These are phyloP conservation scores for Aporophyla lueneburgensis DNA, from an alignment of 2,888 invertebrate species.

Conservation along the genomic window DNA sequence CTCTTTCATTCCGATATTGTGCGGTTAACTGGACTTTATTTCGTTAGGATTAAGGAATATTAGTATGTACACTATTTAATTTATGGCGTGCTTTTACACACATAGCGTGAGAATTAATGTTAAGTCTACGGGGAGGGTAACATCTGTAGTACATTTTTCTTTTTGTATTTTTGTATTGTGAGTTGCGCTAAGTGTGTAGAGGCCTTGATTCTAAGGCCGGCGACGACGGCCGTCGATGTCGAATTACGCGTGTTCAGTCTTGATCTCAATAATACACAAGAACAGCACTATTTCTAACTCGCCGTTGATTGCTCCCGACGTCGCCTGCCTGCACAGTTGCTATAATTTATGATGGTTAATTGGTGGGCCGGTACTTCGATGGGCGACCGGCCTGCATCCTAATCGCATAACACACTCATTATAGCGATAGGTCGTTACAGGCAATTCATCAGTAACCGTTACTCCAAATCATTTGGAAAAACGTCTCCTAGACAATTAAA, in stretches of 20 bases:
- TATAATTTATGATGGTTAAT: conserved; percentile 19
- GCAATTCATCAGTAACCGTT: background rate
- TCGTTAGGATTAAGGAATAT: conserved; percentile 60
- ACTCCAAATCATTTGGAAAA: background rate
- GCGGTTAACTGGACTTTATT: conserved; percentile 66
- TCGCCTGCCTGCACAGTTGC: conserved; percentile 50
- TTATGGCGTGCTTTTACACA: conserved; percentile 54
- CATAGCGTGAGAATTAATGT: conserved; percentile 52
- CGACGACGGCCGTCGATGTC: conserved; percentile 24
- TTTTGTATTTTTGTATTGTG: conserved; percentile 61
- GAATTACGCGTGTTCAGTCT: conserved; percentile 40
- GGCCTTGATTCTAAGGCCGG: conserved; percentile 51
- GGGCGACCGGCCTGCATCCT: background rate
- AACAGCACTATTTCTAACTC: conserved; percentile 48
- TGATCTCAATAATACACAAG: conserved; percentile 66
- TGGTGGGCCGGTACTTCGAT: background rate
- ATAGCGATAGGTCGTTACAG: too few species aligned
- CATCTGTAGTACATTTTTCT: conserved; percentile 57
- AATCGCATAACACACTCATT: conserved; percentile 7
- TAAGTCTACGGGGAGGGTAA: conserved; percentile 61
- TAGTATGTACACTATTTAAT: conserved; percentile 46
- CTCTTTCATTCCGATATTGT: conserved; percentile 85
- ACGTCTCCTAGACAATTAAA: background rate
- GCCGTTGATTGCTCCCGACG: conserved; percentile 20
- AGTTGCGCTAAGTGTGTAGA: conserved; percentile 64